phyloP scores from a whole-genome alignment of 2,113 vertebrate genomes.

The Erythrocercus mccallii region DNA sequence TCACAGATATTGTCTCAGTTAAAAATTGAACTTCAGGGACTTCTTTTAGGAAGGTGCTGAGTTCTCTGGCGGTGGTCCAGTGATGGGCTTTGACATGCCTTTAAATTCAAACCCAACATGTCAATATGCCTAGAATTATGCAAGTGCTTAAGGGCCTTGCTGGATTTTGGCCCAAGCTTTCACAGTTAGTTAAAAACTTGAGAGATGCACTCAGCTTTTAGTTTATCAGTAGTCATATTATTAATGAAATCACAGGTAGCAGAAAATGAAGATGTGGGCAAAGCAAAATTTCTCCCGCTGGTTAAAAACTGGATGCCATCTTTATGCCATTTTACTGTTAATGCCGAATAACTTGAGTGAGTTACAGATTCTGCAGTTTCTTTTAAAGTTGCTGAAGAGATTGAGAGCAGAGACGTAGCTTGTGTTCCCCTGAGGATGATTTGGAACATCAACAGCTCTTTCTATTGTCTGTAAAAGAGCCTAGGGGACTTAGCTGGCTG shows the following conservation, averaged over 20 bases:
- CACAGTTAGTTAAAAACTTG: not conserved
- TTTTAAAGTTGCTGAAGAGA: not conserved
- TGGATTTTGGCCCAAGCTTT: not conserved
- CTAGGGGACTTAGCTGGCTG: not conserved
- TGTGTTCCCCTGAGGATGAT: not conserved
- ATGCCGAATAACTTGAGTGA: not conserved
- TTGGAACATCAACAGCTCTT: not conserved
- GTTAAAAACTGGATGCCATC: not conserved
- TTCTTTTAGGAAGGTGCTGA: conserved; percentile 11
- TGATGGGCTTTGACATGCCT: not conserved
- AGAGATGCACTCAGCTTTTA: not conserved
- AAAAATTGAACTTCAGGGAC: not conserved
- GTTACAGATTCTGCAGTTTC: not conserved
- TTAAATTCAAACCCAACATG: not conserved
- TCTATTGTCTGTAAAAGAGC: conserved; percentile 9
- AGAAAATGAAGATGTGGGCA: not conserved
- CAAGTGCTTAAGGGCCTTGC: not conserved
- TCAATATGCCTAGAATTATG: not conserved
- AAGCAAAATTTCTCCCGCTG: not conserved
- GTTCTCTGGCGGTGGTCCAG: not conserved
- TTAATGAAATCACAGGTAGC: not conserved
- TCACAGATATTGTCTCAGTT: not conserved
- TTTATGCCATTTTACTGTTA: not conserved
- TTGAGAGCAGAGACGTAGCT: not conserved
- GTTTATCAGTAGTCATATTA: not conserved